Base-by-base conservation (phyloP, 2,797 vertebrate species). In the Chiroxiphia lanceolata region DNA sequence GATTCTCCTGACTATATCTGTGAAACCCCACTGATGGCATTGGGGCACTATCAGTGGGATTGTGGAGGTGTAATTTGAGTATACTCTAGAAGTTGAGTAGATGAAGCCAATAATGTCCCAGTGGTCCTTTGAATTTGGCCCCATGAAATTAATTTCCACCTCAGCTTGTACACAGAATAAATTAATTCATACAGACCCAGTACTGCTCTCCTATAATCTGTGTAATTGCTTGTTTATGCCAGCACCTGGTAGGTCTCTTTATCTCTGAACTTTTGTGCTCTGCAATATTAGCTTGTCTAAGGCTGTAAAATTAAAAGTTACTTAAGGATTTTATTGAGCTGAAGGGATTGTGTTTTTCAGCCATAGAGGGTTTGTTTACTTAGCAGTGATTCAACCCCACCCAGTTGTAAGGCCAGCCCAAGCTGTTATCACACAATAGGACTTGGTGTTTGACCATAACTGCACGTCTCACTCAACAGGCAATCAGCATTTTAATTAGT, bases 401-500 rank as follows among this genome's bases (percentile, higher is more conserved):
- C 98, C 98, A 97, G 97, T 96, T 98, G 98, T 98, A 97, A 97
- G 97, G 95, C 96, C 97, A 97, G 96, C 97, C 98, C 97, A 97
- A 96, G 98, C 97, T 97, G 97, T 97, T 97, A 96, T 94, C 96
- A 96, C 96, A 97, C 98, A 98, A 97, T 97, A 97, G 94, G 96
- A 97, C 95, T 97, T 98, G 97, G 96, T 97, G 97, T 98, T 98
- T 98, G 98, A 98, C 98, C 98, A 97, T 97, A 98, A 97, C 98
- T 97, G 97, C 97, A 96, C 78, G 96, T 98, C 98, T 98, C 97
- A 97, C 98, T 98, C 98, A 98, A 98, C 98, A 98, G 98, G 98
- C 98, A 98, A 98, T 98, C 98, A 98, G 98, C 98, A 98, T 98
- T 98, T 98, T 98, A 98, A 98, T 98, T 98, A 98, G 98, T 95